Conservation (phyloP, 37 sponge, comb jelly and placozoan genomes). For the Bolinopsis microptera region DNA sequence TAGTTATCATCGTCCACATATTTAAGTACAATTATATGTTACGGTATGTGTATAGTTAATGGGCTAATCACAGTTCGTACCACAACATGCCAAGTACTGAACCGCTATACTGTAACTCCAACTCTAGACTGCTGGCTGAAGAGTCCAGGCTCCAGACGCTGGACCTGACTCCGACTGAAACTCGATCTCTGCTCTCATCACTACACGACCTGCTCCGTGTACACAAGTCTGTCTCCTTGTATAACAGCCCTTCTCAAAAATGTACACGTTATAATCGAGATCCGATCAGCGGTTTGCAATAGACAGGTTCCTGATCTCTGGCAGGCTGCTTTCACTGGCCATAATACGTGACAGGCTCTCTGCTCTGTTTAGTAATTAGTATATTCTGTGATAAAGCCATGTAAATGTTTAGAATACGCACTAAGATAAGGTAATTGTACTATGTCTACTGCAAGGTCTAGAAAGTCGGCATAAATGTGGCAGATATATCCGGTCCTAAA, state of each 20-base stretch:
- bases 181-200: too few species aligned
- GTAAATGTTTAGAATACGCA: neutral
- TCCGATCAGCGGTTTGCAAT: neutral
- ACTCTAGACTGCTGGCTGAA: neutral
- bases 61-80: neutral
- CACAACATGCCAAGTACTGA: neutral
- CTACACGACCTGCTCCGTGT: too few species aligned
- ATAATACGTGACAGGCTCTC: neutral
- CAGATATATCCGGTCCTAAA: neutral
- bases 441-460: neutral
- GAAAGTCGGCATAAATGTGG: neutral
- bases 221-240: neutral
- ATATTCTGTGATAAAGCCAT: neutral
- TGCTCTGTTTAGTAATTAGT: neutral
- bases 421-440: neutral
- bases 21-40: neutral
- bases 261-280: neutral
- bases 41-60: neutral
- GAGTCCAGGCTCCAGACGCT: neutral
- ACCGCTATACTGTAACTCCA: neutral
- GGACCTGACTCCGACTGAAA: neutral
- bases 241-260: neutral
- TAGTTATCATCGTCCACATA: neutral
- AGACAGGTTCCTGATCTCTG: neutral
- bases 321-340: neutral